Percentiles rank a stretch among this genome's conserved stretches.
Conservation (phyloP, 1,140 invertebrate species). For the Melanaphis sacchari region DNA sequence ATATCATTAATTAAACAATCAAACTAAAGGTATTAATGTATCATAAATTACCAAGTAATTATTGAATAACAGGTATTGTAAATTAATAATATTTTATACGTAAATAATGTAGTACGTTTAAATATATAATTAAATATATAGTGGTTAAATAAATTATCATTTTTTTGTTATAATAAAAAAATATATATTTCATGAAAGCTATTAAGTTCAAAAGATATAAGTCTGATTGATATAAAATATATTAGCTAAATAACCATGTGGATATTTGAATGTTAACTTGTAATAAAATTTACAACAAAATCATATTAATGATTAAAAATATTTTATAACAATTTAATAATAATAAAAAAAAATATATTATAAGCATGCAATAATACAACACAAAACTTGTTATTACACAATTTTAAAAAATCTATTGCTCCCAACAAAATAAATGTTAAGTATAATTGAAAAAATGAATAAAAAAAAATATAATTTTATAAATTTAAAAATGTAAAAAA, state of each 20-base stretch:
- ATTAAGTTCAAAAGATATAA: background rate
- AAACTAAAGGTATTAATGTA: background rate
- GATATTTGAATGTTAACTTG: background rate
- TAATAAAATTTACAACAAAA: background rate
- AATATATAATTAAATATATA: background rate
- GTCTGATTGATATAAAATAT: background rate
- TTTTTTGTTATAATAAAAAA: background rate
- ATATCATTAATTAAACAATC: background rate
- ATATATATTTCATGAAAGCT: background rate
- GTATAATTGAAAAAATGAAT: background rate
- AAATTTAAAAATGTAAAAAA: slow-evolving; percentile 19
- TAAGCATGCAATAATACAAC: background rate
- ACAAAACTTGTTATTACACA: background rate
- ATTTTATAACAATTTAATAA: slow-evolving; percentile 23
- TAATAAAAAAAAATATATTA: background rate
- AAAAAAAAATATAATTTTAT: background rate
- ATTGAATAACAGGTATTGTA: background rate
- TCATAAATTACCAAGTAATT: background rate
- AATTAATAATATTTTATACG: background rate
- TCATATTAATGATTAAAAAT: slow-evolving; percentile 22
- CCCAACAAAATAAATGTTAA: background rate
- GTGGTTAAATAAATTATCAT: background rate
- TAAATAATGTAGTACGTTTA: background rate
- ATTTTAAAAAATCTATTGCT: background rate
- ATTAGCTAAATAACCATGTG: background rate